Base-by-base conservation (phyloP, 2,797 vertebrate species). In the Manis javanica region DNA sequence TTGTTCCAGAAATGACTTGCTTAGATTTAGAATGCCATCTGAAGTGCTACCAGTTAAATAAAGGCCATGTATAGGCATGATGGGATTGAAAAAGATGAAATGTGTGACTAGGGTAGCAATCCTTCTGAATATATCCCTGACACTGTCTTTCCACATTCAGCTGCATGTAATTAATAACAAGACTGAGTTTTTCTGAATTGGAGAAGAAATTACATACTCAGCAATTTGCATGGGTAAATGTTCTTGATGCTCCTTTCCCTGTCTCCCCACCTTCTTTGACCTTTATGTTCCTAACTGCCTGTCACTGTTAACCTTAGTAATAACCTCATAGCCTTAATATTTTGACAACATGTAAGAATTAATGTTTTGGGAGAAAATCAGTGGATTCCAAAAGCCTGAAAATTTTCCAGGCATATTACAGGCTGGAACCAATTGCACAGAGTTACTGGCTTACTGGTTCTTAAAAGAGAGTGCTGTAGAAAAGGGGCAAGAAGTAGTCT, bases 251-350 rank as follows among this genome's bases (percentile, higher is more conserved):
- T 77, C 29, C 39, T 55, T 26, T 26, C 81, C 78, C 61, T 71
- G 72, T 42, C 31, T 79, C 26, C 37, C 55, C 39, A 13, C 31
- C 16, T 7, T 34, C 63, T 29, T 3, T 14, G 37, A 39, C 8
- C 5, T 64, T 39, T 51, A 64, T 12, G 14, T 51, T 87, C 91
- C 83, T 79, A 59, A 84, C 34, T 18, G 31, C 63, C 87, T 91
- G 69, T 94, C 57, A 69, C 69, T 34, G 7, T 87, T 51, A 74
- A 96, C 96, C 90, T 95, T 75, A 51, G 66, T 87, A 90, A 92
- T 94, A 93, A 84, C 53, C 53, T 78, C 88, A 75, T 78, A 51
- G 72, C 51, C 75, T 94, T 72, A 72, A 82, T 77, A 66, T 46
- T 93, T 89, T 91, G 63, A 89, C 66, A 95, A 61, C 7, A 51